phyloP scores from a whole-genome alignment of 2,113 vertebrate genomes.

The Ellobius talpinus region DNA sequence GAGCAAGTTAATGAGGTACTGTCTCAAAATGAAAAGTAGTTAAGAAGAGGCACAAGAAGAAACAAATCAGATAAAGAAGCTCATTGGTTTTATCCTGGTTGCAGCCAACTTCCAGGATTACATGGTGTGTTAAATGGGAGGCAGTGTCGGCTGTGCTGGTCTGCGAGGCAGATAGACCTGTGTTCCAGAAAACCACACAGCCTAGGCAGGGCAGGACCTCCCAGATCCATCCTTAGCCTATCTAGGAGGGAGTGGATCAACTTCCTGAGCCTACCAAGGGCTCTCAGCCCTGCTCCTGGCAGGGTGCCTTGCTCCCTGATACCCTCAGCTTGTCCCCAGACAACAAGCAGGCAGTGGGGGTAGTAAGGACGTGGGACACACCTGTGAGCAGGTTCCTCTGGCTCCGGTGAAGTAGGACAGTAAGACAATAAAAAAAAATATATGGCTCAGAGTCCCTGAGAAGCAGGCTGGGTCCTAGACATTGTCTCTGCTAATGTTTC shows the following conservation, averaged over 20 bases:
- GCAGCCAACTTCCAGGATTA: background rate
- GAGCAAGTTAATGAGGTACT: background rate
- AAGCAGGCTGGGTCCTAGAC: background rate
- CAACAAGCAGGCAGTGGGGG: background rate
- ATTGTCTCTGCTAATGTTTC: background rate
- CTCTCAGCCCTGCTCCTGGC: background rate
- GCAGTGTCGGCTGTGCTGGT: background rate
- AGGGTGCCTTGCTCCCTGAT: no score
- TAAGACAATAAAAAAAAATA: background rate
- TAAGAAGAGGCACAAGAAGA: background rate
- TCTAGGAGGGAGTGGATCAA: background rate
- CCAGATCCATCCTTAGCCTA: fast-evolving
- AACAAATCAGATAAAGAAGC: background rate
- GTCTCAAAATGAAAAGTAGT: background rate
- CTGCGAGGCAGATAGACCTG: background rate
- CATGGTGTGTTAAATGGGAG: background rate
- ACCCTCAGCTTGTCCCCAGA: background rate
- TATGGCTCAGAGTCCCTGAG: background rate
- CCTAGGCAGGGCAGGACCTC: no score
- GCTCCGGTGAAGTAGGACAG: background rate
- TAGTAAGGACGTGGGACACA: background rate
- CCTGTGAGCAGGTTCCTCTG: background rate
- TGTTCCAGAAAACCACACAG: background rate
- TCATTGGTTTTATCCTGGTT: background rate
- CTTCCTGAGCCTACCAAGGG: background rate